Evolutionary conservation across 2,888 invertebrate genomes (phyloP).

Genomic region (Spisula solida): DNA sequence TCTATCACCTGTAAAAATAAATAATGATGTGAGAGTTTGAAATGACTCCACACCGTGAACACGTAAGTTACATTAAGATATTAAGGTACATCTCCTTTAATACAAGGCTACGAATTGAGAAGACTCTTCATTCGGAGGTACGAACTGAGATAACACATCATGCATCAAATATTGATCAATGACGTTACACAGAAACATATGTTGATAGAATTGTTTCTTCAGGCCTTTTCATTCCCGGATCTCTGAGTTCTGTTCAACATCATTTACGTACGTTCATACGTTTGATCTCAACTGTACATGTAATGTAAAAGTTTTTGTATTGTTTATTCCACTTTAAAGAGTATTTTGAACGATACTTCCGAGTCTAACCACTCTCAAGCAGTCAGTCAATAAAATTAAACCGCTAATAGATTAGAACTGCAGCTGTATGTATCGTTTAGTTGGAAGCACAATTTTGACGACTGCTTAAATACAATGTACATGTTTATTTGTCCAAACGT

Average conservation of each 20-base stretch:
- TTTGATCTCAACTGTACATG: too few relatives aligned
- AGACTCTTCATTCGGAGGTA: not conserved
- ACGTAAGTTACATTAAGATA: not conserved
- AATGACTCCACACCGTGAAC: not conserved
- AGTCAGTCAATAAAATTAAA: too few relatives aligned
- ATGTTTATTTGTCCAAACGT: too few relatives aligned
- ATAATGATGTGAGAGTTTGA: not conserved
- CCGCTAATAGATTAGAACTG: too few relatives aligned
- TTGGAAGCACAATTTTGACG: too few relatives aligned
- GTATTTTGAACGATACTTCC: too few relatives aligned
- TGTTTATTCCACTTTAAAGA: too few relatives aligned
- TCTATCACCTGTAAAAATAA: not conserved
- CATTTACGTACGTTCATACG: not conserved
- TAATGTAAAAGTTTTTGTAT: too few relatives aligned
- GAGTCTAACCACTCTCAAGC: too few relatives aligned
- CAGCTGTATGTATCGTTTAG: too few relatives aligned
- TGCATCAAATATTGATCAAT: not conserved
- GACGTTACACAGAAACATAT: conserved; percentile 10
- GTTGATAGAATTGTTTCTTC: conserved; percentile 15
- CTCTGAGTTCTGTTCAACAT: not conserved
- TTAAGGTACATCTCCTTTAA: not conserved
- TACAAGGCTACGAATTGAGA: not conserved
- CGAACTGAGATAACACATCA: not conserved
- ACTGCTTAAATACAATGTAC: too few relatives aligned
- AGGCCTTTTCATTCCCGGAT: not conserved